Evolutionary conservation across 2,797 vertebrate genomes (phyloP), one percentile per base, ranked within the genome.

Genomic region (Anguilla pacifica): DNA sequence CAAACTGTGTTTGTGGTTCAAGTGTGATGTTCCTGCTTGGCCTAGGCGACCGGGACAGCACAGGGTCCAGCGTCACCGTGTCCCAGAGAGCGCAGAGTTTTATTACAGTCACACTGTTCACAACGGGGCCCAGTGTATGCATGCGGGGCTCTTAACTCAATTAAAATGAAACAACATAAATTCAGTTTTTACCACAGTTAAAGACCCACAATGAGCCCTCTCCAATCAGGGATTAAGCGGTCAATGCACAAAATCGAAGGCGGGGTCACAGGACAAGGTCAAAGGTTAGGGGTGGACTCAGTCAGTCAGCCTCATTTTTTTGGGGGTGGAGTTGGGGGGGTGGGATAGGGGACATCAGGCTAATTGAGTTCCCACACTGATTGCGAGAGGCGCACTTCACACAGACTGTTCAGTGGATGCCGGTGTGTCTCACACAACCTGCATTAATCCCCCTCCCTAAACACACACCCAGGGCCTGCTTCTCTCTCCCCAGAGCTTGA

Each of bases 101-200:
- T 46, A 81, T 25, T 46, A 46, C 4, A 2, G 39, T n/a, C 17
- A 84, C 13, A n/a, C 55, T 28, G 28, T 57, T 11, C 2, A 43
- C 57, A 85, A 22, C 22, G 15, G 51, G 67, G 13, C 77, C 46
- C 55, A 85, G 87, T 90, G 89, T 91, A 91, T 87, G 81, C 90
- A 94, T 93, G 91, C 90, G 92, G 90, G 95, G 95, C 96, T 95
- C 93, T 94, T 93, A 95, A 94, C 94, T 93, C 94, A 93, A 96
- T 96, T 96, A 95, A 96, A 97, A 95, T 95, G 92, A 95, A 95
- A 95, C 96, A 94, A 95, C 93, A 96, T 98, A 97, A 97, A 97
- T 97, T 94, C 94, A 91, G 90, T 93, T 95, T 96, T 85, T 94
- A 93, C 92, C 93, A 79, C 89, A 92, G 92, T 94, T 92, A 55